These are phyloP conservation scores for Acanthis flammea DNA, from an alignment of 2,797 vertebrate species.

Conservation along the genomic window DNA sequence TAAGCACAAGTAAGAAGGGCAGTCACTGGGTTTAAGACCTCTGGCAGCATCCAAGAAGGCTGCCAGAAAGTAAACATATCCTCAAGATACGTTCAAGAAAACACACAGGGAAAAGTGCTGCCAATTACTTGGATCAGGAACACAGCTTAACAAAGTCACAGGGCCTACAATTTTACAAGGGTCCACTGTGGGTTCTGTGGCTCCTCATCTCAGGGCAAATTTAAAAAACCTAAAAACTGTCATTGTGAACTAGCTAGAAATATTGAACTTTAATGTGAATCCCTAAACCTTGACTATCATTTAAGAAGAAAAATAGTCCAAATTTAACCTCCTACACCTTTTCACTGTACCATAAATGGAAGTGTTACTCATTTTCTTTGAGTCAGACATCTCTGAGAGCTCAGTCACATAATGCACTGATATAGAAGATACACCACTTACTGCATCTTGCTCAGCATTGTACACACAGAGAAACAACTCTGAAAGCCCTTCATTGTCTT, in stretches of 20 bases:
- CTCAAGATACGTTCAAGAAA: background rate
- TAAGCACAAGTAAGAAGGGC: background rate
- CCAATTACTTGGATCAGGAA: background rate
- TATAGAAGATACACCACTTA: background rate
- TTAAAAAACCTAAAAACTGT: background rate
- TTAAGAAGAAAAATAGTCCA: background rate
- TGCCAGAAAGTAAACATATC: background rate
- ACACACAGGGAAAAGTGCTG: background rate
- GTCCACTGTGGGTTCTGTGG: background rate
- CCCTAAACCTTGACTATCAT: background rate
- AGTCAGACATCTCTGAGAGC: background rate
- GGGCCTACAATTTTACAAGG: background rate
- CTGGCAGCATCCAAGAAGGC: background rate
- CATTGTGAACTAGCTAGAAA: background rate
- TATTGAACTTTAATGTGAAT: background rate
- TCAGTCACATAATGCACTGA: background rate
- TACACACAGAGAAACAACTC: background rate
- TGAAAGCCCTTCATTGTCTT: background rate
- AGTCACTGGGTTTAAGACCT: background rate
- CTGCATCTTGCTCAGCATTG: background rate
- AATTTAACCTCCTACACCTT: background rate
- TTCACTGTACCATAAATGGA: background rate
- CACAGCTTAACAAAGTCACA: background rate
- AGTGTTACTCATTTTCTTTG: background rate
- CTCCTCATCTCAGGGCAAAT: background rate